Evolutionary conservation across 2,113 vertebrate species (phyloP), one percentile per base, ranked within the genome.

Genomic region (Balaenoptera acutorostrata): DNA sequence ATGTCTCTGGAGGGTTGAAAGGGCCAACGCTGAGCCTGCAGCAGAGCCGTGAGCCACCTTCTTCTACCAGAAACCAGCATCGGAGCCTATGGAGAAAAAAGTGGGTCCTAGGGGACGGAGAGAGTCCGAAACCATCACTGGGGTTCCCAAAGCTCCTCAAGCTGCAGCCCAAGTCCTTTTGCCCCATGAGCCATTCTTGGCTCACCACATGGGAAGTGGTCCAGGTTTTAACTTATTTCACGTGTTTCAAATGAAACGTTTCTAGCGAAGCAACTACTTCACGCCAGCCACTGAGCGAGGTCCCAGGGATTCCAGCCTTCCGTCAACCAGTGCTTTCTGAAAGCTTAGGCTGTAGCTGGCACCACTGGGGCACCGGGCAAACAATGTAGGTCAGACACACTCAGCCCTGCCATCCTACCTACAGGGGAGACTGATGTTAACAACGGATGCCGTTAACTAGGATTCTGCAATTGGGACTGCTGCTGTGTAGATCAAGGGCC

Each of bases 1-100:
- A 99, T 99, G 46, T 96, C 84, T 46, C 97, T 93, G 5, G 71
- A 55, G 21, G 71, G 49, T 3, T 93, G 97, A 59, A 49, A 87
- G 71, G 93, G 75, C 81, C 78, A 41, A 64, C 71, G 86, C 74
- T n/a, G 93, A 75, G 92, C 77, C 61, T 90, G 93, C 44, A 94
- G 75, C 71, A 96, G 74, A 92, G 83, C 57, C 0, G 69, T 84
- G 23, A 90, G 72, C 71, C 97, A 17, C 44, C 57, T 86, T 39
- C 68, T 86, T 46, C 52, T 72, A 41, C 72, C 64, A 20, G 21
- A 86, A 8, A 2, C 6, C 92, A 84, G 96, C 98, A 98, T 98
- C 93, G 93, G 97, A 75, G 7, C 95, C 98, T 98, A n/a, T 0
- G 57, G 46, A 64, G 69, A n/a, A 92, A 59, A 92, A 18, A 83